Evolutionary conservation across 2,113 vertebrate genomes (phyloP), one percentile per base, ranked within the genome.

Genomic region (Nematolebias whitei): DNA sequence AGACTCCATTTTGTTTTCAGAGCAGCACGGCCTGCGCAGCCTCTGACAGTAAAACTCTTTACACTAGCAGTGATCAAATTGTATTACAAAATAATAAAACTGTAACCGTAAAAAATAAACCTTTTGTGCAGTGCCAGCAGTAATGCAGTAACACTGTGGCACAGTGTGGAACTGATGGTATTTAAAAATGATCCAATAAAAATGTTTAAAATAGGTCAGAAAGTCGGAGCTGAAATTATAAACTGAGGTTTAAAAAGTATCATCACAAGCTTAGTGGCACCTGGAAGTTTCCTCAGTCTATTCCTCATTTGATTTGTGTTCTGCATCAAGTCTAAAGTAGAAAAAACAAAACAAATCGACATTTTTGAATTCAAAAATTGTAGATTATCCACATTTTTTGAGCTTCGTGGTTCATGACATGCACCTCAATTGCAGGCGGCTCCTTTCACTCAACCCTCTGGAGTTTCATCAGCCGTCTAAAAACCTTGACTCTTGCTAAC

Each of bases 381-480:
- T 68, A 63, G 50, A 48, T 68, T 54, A 73, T 26, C 20, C 57
- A 68, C 43, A 26, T 38, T n/a, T 58, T 80, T 63, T 29, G 65
- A 76, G 80, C 13, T 49, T 18, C 44, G 13, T 60, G 60, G 65
- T 35, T 24, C 18, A 50, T 54, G 22, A 71, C 67, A 62, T 72
- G 51, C 29, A 44, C 59, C 50, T 67, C 29, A 43, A 18, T 58
- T 35, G 5, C 39, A 32, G 39, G 12, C 16, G 50, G 47, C 20
- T 50, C 19, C 19, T 20, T 52, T 26, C 32, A 13, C 18, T 24
- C n/a, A 26, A 35, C 13, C 4, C 26, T 49, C 1, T 10, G 14
- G 44, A 35, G 22, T 60, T 56, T 51, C 16, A 48, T 65, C 38
- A 24, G 12, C 39, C 52, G 52, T 20, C 35, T 15, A 14, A 44